These are phyloP conservation scores for Arnoldichthys spilopterus DNA, from an alignment of 2,797 vertebrate genomes.

Conservation along the genomic window DNA sequence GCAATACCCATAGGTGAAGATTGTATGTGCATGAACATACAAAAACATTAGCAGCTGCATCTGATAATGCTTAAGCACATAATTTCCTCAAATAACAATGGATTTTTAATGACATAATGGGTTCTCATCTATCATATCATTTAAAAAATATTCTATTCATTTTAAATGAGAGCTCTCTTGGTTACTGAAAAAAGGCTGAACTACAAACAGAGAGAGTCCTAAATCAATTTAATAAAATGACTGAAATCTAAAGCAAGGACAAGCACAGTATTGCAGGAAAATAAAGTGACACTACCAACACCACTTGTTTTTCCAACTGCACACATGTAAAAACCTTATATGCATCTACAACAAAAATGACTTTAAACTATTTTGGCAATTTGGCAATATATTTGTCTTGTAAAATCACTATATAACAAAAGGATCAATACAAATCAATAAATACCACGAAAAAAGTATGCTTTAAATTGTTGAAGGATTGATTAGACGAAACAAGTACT, in stretches of 20 bases:
- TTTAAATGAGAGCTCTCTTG: not conserved
- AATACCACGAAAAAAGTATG: too few species aligned
- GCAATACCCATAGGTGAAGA: slow-evolving; percentile 6
- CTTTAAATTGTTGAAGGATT: too few species aligned
- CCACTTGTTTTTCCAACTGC: not conserved
- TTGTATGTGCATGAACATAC: not conserved
- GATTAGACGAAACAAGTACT: too few species aligned
- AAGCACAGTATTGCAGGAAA: too few species aligned
- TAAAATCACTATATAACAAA: too few species aligned
- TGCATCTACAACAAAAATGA: too few species aligned
- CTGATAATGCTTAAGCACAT: not conserved
- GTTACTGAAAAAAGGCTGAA: too few species aligned
- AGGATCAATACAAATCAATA: too few species aligned
- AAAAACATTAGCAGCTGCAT: not conserved
- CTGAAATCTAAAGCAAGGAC: not conserved
- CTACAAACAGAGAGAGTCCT: not conserved
- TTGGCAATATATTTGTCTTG: too few species aligned
- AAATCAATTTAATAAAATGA: not conserved
- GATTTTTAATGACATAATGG: slow-evolving; percentile 11
- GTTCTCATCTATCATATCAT: not conserved
- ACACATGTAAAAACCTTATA: too few species aligned
- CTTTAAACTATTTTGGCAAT: too few species aligned
- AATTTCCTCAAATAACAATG: not conserved
- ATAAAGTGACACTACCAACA: too few species aligned
- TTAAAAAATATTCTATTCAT: not conserved